A percentile compares a stretch with the other conserved stretches of the same genome.
Conservation (phyloP, 2,113 vertebrate genomes). For the Dinomys branickii region DNA sequence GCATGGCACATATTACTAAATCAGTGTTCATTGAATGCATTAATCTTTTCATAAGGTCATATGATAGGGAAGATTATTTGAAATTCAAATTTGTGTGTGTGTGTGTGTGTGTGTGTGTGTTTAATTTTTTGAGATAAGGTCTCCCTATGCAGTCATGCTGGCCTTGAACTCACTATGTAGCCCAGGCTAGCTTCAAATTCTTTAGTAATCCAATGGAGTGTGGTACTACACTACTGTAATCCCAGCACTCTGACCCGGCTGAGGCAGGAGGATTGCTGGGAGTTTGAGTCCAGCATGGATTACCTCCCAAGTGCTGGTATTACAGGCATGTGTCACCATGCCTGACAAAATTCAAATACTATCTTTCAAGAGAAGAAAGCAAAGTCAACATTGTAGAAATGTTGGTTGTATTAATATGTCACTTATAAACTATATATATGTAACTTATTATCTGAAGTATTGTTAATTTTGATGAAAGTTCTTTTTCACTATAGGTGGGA, state of each 20-base stretch:
- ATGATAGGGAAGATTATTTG: not conserved
- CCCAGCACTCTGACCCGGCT: no score
- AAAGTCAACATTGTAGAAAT: not conserved
- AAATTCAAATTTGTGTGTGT: not conserved
- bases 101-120: not conserved
- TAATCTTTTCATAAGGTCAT: constrained; percentile 11
- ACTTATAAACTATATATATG: not conserved
- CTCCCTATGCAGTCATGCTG: not conserved
- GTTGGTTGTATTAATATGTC: not conserved
- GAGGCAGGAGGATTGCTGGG: no score
- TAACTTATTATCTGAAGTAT: not conserved
- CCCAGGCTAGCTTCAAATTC: not conserved
- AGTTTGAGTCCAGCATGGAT: no score
- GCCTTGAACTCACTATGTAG: not conserved
- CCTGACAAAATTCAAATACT: not conserved
- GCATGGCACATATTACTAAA: not conserved
- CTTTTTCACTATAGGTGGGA: not conserved
- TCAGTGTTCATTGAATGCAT: not conserved
- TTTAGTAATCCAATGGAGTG: not conserved
- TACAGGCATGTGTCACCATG: not conserved
- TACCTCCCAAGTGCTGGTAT: not conserved
- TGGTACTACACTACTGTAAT: no score
- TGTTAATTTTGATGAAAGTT: not conserved
- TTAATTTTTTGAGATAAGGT: not conserved
- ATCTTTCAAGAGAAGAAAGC: not conserved